Conservation (phyloP, 2,888 invertebrate genomes). For the Tholera decimalis region DNA sequence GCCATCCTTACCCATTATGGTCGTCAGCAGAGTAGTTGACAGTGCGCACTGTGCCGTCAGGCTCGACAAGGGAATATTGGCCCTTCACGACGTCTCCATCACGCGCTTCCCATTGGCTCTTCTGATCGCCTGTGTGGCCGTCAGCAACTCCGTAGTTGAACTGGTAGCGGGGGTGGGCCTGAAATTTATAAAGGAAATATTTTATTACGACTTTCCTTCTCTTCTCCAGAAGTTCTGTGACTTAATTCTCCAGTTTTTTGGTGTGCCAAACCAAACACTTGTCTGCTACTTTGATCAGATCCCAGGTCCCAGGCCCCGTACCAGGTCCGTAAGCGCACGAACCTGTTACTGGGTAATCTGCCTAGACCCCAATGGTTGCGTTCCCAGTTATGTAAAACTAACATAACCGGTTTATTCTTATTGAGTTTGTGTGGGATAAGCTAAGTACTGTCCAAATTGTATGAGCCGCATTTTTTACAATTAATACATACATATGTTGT, state of each 20-base stretch:
- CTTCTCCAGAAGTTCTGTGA: background rate
- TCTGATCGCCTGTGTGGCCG: conserved; percentile 92
- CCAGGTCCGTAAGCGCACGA: no score
- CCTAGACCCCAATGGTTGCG: background rate
- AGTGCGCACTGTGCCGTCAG: conserved; percentile 92
- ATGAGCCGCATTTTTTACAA: no score
- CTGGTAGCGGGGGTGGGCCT: conserved; percentile 92
- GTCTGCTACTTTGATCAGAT: background rate
- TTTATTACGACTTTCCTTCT: background rate
- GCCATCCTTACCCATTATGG: conserved; percentile 88
- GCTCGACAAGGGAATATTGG: conserved; percentile 92
- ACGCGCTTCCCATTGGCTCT: conserved; percentile 92
- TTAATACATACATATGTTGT: no score
- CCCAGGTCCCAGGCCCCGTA: no score
- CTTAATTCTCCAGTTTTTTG: no score
- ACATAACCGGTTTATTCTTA: background rate
- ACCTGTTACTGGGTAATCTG: background rate
- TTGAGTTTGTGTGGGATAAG: background rate
- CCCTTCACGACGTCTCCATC: conserved; percentile 93
- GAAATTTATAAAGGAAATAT: conserved; percentile 47
- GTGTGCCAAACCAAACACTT: no score
- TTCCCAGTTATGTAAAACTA: background rate
- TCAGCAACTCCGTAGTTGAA: conserved; percentile 93
- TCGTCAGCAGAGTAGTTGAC: conserved; percentile 92
- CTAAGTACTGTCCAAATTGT: no score